Conservation (phyloP, 1,140 invertebrate species). For the Hermetia illucens region DNA sequence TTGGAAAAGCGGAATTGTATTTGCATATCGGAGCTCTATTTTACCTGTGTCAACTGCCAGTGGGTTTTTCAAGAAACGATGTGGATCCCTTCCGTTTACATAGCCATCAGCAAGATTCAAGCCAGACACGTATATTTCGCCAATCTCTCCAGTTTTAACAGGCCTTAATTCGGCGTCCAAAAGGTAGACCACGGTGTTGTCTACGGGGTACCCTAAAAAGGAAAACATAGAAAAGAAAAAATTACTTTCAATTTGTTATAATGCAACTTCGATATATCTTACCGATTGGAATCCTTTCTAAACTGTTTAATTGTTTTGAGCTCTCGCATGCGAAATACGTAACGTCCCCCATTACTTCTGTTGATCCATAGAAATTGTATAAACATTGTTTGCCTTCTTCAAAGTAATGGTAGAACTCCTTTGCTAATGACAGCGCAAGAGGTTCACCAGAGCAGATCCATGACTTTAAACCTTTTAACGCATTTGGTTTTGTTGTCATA, state of each 20-base stretch:
- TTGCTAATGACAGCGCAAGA: slow-evolving; percentile 45
- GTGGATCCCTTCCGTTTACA: slow-evolving; percentile 51
- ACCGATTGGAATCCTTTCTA: slow-evolving; percentile 69
- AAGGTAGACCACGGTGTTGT: slow-evolving; percentile 67
- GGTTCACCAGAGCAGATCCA: slow-evolving; percentile 78
- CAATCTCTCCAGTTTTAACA: slow-evolving; percentile 51
- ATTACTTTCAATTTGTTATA: neutral
- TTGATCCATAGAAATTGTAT: slow-evolving; percentile 82
- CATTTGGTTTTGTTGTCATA: slow-evolving; percentile 24
- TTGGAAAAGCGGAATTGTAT: neutral
- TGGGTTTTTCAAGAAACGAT: slow-evolving; percentile 59
- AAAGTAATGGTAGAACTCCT: slow-evolving; percentile 60
- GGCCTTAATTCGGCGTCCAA: slow-evolving; percentile 53
- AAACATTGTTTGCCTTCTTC: slow-evolving; percentile 40
- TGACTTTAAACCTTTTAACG: slow-evolving; percentile 44
- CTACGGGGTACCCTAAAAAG: slow-evolving; percentile 37
- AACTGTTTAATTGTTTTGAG: slow-evolving; percentile 39
- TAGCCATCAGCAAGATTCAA: slow-evolving; percentile 65
- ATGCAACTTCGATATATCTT: slow-evolving; percentile 13
- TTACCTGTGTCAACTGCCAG: slow-evolving; percentile 49
- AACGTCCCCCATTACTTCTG: slow-evolving; percentile 74
- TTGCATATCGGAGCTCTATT: neutral
- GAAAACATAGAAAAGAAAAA: neutral
- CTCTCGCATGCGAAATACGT: slow-evolving; percentile 45
- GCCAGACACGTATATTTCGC: slow-evolving; percentile 66